Conservation (phyloP, 2,113 vertebrate species). For the Ranitomeya variabilis region DNA sequence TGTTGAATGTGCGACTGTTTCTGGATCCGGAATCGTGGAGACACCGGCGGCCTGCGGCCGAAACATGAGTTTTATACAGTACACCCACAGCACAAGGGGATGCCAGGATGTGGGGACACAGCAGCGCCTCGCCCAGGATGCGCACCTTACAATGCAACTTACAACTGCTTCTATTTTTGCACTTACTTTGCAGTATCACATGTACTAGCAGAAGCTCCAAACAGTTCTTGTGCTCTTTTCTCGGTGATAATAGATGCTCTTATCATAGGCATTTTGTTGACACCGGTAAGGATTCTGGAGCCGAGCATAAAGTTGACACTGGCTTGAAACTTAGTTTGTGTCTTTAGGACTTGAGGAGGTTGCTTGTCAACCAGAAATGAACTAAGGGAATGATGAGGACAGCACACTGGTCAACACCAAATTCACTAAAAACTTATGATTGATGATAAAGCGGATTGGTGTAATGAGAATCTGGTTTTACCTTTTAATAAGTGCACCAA, state of each 20-base stretch:
- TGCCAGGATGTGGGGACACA: too few species aligned
- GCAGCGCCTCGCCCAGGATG: too few species aligned
- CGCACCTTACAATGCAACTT: too few species aligned
- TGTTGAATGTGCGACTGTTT: too few species aligned
- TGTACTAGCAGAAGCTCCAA: constrained; percentile 59
- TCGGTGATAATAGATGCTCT: constrained; percentile 91
- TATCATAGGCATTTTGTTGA: constrained; percentile 81
- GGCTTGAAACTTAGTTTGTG: constrained; percentile 94
- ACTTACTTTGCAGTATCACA: constrained; percentile 31
- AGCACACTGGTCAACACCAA: not conserved
- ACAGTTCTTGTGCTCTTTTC: constrained; percentile 83
- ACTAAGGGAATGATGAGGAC: constrained; percentile 66
- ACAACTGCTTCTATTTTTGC: not conserved
- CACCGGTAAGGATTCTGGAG: constrained; percentile 74
- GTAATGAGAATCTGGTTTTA: constrained; percentile 61
- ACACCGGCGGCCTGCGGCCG: too few species aligned
- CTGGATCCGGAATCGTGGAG: too few species aligned
- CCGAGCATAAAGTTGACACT: constrained; percentile 88
- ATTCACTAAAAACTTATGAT: not conserved
- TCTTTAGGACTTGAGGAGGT: constrained; percentile 95
- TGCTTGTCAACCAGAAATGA: constrained; percentile 93
- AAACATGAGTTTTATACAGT: too few species aligned
- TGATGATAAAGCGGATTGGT: not conserved
- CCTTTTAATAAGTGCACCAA: constrained; percentile 84
- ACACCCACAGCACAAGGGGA: too few species aligned